Evolutionary conservation across 2,888 invertebrate genomes (phyloP).

Genomic region (Catocala fraxini): DNA sequence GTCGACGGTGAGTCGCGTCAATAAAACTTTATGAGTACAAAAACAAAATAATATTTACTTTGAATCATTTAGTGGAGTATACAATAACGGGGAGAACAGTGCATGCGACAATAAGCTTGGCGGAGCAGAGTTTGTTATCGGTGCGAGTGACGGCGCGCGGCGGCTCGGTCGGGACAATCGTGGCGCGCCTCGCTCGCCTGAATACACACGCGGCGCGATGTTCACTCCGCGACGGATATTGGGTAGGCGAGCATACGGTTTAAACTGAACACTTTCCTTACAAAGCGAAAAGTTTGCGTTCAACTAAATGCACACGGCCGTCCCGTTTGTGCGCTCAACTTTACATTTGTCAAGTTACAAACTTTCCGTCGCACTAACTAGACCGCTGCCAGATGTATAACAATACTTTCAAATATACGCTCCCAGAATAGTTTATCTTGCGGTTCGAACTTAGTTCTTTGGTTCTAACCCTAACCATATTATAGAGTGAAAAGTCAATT

Average conservation of each 20-base stretch:
- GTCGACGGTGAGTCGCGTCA: conserved; percentile 59
- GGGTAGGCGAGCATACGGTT: conserved; percentile 72
- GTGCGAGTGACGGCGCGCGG: conserved; percentile 39
- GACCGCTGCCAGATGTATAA: conserved; percentile 44
- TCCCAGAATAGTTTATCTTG: conserved; percentile 5
- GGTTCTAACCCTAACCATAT: neutral
- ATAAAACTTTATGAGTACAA: conserved; percentile 62
- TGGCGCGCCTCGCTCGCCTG: conserved; percentile 60
- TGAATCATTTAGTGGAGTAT: conserved; percentile 53
- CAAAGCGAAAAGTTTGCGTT: conserved; percentile 80
- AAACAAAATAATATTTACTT: conserved; percentile 65
- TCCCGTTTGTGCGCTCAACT: conserved; percentile 70
- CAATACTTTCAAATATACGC: conserved; percentile 33
- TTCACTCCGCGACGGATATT: conserved; percentile 74
- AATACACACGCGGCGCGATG: conserved; percentile 67
- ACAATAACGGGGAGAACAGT: conserved; percentile 53
- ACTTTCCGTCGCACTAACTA: conserved; percentile 63
- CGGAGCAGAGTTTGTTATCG: conserved; percentile 68
- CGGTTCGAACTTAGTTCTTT: neutral
- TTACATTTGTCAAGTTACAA: conserved; percentile 73
- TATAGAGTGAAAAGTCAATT: neutral
- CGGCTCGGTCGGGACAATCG: conserved; percentile 62
- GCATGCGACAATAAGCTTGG: conserved; percentile 61
- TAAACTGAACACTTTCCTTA: conserved; percentile 76
- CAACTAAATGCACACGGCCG: conserved; percentile 78